Base-by-base conservation (phyloP, 2,797 vertebrate species). In the Rhinatrema bivittatum region DNA sequence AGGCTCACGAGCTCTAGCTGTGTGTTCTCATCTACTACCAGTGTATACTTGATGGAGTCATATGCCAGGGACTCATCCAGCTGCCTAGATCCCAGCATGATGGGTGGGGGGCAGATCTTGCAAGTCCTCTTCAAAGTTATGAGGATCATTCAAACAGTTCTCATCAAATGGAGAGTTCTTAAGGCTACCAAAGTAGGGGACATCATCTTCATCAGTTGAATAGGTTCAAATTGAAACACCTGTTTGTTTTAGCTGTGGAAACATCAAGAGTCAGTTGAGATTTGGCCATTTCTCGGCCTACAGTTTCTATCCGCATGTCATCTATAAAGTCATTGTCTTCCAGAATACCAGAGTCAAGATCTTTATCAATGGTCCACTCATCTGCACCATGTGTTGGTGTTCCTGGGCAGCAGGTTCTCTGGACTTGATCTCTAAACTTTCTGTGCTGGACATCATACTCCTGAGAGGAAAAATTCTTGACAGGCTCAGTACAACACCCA, bases 21-120 rank as follows among this genome's bases (percentile, higher is more conserved):
- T 12, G 94, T 97, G 72, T 98, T 91, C 68, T 98, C 95, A n/a
- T 99, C 95, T 59, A 98, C 94, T 59, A 99, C 95, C 42, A 99
- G 75, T 2, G 94, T 99, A 76, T 99, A 99, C 72, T 98, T 98
- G 70, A 98, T 80, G 0, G 94, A 89, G 42, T 99, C 95, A 15
- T 99, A 98, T 16, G 87, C 94, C 70, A 95, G 60, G 8, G 86
- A 92, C 27, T 92, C 86, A 13, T 91, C 89, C 62, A 87, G 59
- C n/a, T 61, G 76, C 3, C 62, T 64, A 4, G 70, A 65, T 56
- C 69, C 71, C 6, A 56, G 19, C 10, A 35, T 44, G 27, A 72
- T 56, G 3, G 71, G 49, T 33, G 80, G 73, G 2, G n/a, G 56
- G 70, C 18, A 79, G 68, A 5, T 40, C 36, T 25, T 48, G 25